Base-by-base conservation (phyloP, 2,113 vertebrate species). In the Fregetta grallaria region DNA sequence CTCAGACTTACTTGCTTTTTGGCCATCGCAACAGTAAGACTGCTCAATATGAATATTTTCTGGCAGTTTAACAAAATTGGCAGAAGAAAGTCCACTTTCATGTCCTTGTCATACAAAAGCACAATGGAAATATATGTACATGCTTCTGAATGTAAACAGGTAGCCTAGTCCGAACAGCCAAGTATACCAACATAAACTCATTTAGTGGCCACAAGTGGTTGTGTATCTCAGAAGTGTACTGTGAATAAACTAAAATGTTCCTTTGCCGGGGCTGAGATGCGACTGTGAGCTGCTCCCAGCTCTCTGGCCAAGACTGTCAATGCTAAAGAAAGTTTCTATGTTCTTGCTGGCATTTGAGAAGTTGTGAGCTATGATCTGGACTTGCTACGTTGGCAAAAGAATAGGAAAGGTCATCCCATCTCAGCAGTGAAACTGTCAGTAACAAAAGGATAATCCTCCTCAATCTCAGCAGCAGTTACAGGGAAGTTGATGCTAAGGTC, bases 291-390 rank as follows among this genome's bases (percentile, higher is more conserved):
- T 73, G 38, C 59, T 71, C 49, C 26, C 86, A 75, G 59, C 59
- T 71, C 27, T 68, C 53, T 85, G 27, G 19, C 38, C 42, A 58
- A 78, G 52, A 36, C 40, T 86, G 52, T 67, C 82, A 62, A 16
- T 53, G 32, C 36, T 61, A 30, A 70, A 87, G 63, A 32, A 96
- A 77, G 73, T 86, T 86, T 74, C 62, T 53, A 0, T 88, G 61
- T 78, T 96, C 71, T 94, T 95, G 49, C 89, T 95, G 92, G 89
- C 63, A 32, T 94, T 88, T 96, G 80, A 88, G 86, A 92, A 89
- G 74, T 81, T 94, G 47, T 88, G 88, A 95, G 62, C 86, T 90
- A n/a, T 74, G 76, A 83, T 94, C 75, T 90, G 81, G 72, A 62
- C 61, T 92, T 89, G 70, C 65, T 92, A 10, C 15, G 1, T 19